phyloP scores from a whole-genome alignment of 2,888 invertebrate species.

The Agonopterix subpropinquella region DNA sequence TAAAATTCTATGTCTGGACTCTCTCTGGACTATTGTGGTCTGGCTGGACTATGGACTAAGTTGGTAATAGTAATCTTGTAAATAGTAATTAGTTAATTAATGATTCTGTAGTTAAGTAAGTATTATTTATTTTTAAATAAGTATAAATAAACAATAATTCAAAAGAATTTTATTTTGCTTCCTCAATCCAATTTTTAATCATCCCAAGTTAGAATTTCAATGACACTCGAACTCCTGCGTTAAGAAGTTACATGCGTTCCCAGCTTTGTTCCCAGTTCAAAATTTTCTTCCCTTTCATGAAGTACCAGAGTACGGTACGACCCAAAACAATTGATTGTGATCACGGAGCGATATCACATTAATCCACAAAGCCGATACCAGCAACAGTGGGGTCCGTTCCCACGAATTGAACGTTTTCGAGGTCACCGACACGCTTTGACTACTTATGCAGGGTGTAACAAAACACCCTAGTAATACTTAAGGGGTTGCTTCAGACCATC shows the following conservation, averaged over 20 bases:
- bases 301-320: background rate
- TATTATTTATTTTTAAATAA: background rate
- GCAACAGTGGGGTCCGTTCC: background rate
- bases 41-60: too few relatives aligned
- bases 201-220: background rate
- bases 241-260: background rate
- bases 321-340: background rate
- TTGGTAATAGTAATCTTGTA: too few relatives aligned
- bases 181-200: background rate
- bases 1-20: too few relatives aligned
- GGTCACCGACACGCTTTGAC: too few relatives aligned
- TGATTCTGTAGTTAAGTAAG: background rate
- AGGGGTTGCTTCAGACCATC: too few relatives aligned
- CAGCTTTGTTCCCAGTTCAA: background rate
- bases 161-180: background rate
- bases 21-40: too few relatives aligned
- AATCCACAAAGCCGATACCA: background rate
- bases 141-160: background rate
- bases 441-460: too few relatives aligned
- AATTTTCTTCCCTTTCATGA: background rate
- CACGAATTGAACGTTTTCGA: constrained; percentile 72
- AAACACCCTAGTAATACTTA: too few relatives aligned
- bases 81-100: too few relatives aligned
- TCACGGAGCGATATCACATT: background rate
- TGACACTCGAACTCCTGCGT: background rate